phyloP scores from a whole-genome alignment of 1,140 invertebrate genomes.

The Tetragnatha versicolor region DNA sequence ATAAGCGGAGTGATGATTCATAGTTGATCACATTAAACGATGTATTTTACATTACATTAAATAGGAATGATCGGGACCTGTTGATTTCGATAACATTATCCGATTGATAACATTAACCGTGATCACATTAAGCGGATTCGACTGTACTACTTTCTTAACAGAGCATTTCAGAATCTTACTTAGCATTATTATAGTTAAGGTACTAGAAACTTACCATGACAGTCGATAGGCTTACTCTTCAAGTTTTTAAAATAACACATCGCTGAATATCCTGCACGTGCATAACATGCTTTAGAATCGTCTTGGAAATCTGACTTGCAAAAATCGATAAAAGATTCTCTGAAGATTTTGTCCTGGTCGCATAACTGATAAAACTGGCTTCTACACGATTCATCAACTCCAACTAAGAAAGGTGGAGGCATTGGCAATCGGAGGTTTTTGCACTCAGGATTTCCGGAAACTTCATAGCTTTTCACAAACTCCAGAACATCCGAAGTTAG shows the following conservation, averaged over 20 bases:
- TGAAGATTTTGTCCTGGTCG: background rate
- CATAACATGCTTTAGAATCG: background rate
- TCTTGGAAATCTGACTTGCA: background rate
- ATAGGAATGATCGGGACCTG: too few relatives aligned
- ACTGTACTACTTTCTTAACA: background rate
- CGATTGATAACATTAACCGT: too few relatives aligned
- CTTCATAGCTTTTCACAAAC: constrained; percentile 25
- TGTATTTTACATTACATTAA: too few relatives aligned
- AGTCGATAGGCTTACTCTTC: background rate
- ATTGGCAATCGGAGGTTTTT: background rate
- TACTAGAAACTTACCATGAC: constrained; percentile 1
- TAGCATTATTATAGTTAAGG: background rate
- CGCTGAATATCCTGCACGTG: background rate
- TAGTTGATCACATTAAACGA: too few relatives aligned
- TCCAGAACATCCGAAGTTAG: background rate
- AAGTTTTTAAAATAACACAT: constrained; percentile 17
- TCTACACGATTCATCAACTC: background rate
- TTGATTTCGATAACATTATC: too few relatives aligned
- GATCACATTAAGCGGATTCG: too few relatives aligned
- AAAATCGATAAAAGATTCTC: background rate
- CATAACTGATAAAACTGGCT: background rate
- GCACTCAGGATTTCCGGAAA: constrained; percentile 26
- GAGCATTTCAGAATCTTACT: background rate
- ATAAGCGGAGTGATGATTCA: too few relatives aligned
- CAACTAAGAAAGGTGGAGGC: background rate